Conservation (phyloP, 2,888 invertebrate genomes). For the Tipula lateralis region DNA sequence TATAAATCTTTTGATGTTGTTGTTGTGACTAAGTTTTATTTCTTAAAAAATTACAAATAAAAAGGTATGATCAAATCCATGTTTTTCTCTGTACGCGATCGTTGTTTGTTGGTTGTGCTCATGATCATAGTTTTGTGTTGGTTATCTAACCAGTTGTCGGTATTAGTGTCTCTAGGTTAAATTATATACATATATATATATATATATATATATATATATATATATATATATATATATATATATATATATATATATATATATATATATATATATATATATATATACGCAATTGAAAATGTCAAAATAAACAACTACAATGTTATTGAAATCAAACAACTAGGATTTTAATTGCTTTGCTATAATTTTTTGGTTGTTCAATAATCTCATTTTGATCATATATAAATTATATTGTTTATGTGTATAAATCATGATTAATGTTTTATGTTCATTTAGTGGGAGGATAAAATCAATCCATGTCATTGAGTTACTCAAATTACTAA, state of each 20-base stretch:
- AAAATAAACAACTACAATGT: background rate
- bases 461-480: background rate
- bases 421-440: background rate
- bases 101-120: background rate
- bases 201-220: background rate
- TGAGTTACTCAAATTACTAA: constrained; percentile 3
- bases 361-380: background rate
- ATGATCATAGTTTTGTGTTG: background rate
- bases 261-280: background rate
- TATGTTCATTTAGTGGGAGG: background rate
- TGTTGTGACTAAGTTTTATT: background rate
- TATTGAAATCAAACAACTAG: background rate
- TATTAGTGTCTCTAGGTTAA: constrained; percentile 4
- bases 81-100: background rate
- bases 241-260: too few species aligned
- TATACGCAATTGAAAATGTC: background rate
- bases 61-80: background rate
- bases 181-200: background rate
- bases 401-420: background rate
- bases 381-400: background rate
- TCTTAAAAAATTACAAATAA: background rate
- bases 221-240: background rate
- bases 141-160: background rate
- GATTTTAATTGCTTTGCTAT: background rate
- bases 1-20: background rate